Evolutionary conservation across 2,797 vertebrate genomes (phyloP), one percentile per base, ranked within the genome.

Genomic region (Pterois miles): DNA sequence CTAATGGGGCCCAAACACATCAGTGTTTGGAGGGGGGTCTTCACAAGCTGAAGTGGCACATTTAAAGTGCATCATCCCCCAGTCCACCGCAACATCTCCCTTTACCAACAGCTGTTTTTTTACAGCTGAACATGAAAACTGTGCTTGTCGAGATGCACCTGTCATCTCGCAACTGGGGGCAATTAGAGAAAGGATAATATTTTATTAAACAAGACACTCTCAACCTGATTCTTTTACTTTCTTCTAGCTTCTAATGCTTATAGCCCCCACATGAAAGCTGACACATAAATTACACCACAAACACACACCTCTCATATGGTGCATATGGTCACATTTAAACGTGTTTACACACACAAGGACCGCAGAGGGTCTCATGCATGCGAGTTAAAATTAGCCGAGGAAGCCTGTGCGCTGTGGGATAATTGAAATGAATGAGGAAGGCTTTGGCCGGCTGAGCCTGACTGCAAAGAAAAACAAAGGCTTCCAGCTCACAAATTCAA

Each of bases 301-400:
- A 8, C 71, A 33, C 78, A 52, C 65, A 36, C 31, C 74, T 29
- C 16, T 73, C 18, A 20, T 46, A 46, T 48, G 1, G 50, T 87
- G 81, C 91, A 90, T 87, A 88, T 90, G 90, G 84, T 90, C 76
- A 22, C 80, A 20, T 92, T 94, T 88, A 90, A 63, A 62, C 9
- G 8, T 90, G 90, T 92, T 94, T 91, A 90, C 76, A 76, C 76
- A 56, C 80, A 57, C 83, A 73, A 29, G 31, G 65, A 29, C 67
- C 62, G 79, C 57, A n/a, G 48, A 76, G 68, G 67, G 83, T 65
- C 79, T 91, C 80, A 59, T 63, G 80, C 84, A 87, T 62, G 80
- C 50, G 8, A 60, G 84, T 52, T 91, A 43, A 86, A 91, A 89
- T 86, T 73, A 92, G 82, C 53, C 29, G 1, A 69, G 81, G 86